These are phyloP conservation scores for Aphelinus certus DNA, from an alignment of 1,140 invertebrate species.

Conservation along the genomic window DNA sequence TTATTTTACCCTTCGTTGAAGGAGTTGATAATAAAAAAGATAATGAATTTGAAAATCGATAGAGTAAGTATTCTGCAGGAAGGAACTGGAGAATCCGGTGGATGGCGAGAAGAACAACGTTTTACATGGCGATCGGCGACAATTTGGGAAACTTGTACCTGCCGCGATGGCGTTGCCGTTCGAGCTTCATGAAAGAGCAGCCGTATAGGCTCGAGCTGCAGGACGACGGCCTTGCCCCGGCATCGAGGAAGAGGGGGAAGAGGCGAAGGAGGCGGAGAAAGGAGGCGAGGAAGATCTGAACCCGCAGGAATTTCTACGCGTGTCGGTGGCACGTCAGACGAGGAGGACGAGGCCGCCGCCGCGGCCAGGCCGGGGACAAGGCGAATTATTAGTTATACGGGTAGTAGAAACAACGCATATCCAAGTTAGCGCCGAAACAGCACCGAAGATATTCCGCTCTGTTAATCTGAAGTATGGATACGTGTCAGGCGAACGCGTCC, in stretches of 20 bases:
- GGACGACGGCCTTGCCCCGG: not conserved
- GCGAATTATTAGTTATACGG: too few species aligned
- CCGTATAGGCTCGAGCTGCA: too few species aligned
- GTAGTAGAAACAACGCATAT: too few species aligned
- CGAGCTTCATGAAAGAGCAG: not conserved
- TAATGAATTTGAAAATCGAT: too few species aligned
- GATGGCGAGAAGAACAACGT: constrained; percentile 58
- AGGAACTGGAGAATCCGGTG: constrained; percentile 55
- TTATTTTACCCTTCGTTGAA: too few species aligned
- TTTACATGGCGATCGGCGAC: constrained; percentile 56
- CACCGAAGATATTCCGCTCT: too few species aligned
- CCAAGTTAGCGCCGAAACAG: too few species aligned
- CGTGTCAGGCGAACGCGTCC: too few species aligned
- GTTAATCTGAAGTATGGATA: too few species aligned
- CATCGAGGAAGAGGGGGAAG: not conserved
- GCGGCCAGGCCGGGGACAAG: too few species aligned
- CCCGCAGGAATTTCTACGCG: constrained; percentile 53
- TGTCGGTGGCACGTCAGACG: constrained; percentile 49
- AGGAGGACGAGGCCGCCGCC: constrained; percentile 12
- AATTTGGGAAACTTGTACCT: constrained; percentile 42
- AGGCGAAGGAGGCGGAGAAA: constrained; percentile 19
- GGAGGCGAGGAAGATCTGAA: constrained; percentile 45
- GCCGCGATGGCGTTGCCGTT: not conserved
- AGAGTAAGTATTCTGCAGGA: not conserved
- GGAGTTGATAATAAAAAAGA: too few species aligned